phyloP scores from a whole-genome alignment of 2,797 vertebrate genomes.

The Podargus strigoides region DNA sequence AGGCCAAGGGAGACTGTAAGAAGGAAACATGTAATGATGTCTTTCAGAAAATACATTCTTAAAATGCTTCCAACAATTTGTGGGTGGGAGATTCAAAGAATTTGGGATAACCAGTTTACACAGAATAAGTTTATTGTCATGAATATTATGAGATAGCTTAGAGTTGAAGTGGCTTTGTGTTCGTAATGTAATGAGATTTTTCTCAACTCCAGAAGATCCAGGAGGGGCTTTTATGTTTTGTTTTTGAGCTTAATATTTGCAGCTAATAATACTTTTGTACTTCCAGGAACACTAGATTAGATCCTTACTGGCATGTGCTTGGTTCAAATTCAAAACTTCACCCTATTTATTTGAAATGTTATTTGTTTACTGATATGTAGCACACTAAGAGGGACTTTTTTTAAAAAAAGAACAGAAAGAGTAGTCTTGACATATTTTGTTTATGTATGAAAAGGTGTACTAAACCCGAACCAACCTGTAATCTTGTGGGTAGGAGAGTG shows the following conservation, averaged over 20 bases:
- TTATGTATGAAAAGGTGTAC: not conserved
- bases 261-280: not conserved
- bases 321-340: not conserved
- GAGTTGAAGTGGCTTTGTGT: not conserved
- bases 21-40: not conserved
- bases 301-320: not conserved
- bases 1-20: not conserved
- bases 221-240: not conserved
- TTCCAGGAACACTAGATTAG: not conserved
- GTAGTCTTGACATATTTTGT: not conserved
- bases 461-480: not conserved
- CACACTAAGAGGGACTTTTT: not conserved
- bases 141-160: not conserved
- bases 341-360: not conserved
- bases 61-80: not conserved
- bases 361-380: not conserved
- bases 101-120: not conserved
- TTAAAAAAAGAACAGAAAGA: not conserved
- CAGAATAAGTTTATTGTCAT: not conserved
- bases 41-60: accelerated
- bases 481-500: not conserved
- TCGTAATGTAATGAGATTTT: not conserved
- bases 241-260: not conserved
- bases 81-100: not conserved
- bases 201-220: too few relatives aligned